Evolutionary conservation across 1,140 invertebrate species (phyloP), one percentile per base, ranked within the genome.

Genomic region (Magallana ariakensis): DNA sequence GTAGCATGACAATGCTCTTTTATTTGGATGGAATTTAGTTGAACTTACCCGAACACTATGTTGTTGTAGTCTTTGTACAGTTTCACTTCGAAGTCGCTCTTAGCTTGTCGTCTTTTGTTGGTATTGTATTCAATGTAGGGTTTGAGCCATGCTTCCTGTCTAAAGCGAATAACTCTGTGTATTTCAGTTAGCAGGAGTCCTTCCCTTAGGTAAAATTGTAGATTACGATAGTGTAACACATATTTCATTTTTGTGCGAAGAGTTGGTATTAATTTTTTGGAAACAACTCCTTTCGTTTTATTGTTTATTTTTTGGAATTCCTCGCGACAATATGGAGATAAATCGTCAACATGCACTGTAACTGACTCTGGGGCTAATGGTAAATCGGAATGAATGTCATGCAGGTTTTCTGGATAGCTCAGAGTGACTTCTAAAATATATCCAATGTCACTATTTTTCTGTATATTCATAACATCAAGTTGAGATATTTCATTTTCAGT

Each of bases 381-480:
- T 58, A 95, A 95, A 89, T 95, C 94, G 96, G 33, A 33, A 33
- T 33, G 33, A 33, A 33, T 33, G 33, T 33, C 33, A 33, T 33
- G 33, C 33, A 96, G n/a, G 94, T 1, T 80, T 89, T 3, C 33
- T 0, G 92, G 92, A 87, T 94, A 94, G 7, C 87, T 60, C n/a
- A 95, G 53, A 89, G 93, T 90, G 10, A 93, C 89, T 75, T 96
- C 95, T 55, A 96, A 91, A 85, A 96, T 95, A 87, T 95, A 96
- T 11, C 96, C 95, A 70, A 87, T 87, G 53, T 92, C 53, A 85
- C 92, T 90, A 92, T 95, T 91, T 87, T 94, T 88, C 11, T 90
- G 22, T 26, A 94, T 89, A 87, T 89, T 90, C 58, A 89, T 60
- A 80, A 89, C 89, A 87, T 94, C 92, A 91, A 95, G 92, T 90